Evolutionary conservation across 2,888 invertebrate genomes (phyloP), one percentile per base, ranked within the genome.

Genomic region (Heliconius erato): DNA sequence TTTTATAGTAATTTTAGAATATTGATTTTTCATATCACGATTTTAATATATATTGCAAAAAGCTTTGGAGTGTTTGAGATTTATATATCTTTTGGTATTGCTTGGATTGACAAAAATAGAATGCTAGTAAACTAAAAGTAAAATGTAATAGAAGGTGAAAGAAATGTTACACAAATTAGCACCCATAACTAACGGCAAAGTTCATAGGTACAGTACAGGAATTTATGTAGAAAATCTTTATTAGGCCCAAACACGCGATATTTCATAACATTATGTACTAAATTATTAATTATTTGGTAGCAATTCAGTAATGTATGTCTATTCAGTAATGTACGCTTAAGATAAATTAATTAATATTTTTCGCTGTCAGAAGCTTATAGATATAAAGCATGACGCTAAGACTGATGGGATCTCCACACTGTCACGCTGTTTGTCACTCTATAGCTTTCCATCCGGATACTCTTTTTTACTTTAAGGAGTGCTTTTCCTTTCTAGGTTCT

Each of bases 211-310:
- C 35, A 74, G 19, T 6, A 59, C 16, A 32, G n/a, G 23, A 76
- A 59, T 76, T 74, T 23, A 14, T 32, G n/a, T 63, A n/a, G 16
- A 3, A 59, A 63, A 63, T 23, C n/a, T 63, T n/a, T 32, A 76
- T 76, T 63, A 35, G n/a, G n/a, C 35, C 23, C 14, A 12, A 76
- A n/a, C 74, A 76, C 63, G 74, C 74, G 59, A 76, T 59, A 32
- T 63, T 76, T 44, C 26, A 72, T 4, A 40, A 71, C 71, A 71
- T 44, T 44, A 44, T 71, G 6, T 28, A 72, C 44, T n/a, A 44
- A 44, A 72, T 44, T 72, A 16, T 72, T 72, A n/a, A 72, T 44
- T 72, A 44, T 44, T 74, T 74, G 32, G 6, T 16, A 7, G 67
- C 67, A 28, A 28, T 16, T 26, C 7, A 16, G 3, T 32, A 32